A percentile compares a stretch with the other conserved stretches of the same genome.
phyloP scores from a whole-genome alignment of 1,140 invertebrate species.

The Pararge aegeria region DNA sequence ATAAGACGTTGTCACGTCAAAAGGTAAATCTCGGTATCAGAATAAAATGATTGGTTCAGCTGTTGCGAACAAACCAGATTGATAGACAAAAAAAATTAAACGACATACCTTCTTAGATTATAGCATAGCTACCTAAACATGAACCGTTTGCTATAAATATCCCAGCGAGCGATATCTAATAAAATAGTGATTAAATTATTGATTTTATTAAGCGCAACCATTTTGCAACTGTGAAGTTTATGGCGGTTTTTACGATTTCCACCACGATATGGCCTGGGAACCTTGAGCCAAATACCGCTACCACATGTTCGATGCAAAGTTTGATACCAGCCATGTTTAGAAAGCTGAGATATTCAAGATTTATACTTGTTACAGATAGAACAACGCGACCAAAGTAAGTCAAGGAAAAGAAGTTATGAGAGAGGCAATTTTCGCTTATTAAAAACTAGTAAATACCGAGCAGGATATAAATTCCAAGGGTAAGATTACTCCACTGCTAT shows the following conservation, averaged over 20 bases:
- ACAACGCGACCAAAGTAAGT: neutral
- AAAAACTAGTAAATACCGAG: too few species aligned
- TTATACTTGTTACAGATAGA: neutral
- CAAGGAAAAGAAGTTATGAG: too few species aligned
- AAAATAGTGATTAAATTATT: neutral
- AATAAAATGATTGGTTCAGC: too few species aligned
- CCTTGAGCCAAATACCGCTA: conserved; percentile 21
- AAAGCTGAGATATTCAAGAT: neutral
- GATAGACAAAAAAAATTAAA: too few species aligned
- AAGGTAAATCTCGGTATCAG: too few species aligned
- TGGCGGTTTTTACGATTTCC: conserved; percentile 7
- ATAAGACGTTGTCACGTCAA: too few species aligned
- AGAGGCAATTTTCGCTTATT: too few species aligned
- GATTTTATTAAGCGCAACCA: neutral
- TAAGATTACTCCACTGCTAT: too few species aligned
- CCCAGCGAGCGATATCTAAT: neutral
- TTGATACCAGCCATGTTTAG: neutral
- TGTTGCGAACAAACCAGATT: too few species aligned
- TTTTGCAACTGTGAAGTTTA: neutral
- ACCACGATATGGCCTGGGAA: conserved; percentile 8
- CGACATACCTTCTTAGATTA: too few species aligned
- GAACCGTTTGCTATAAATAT: neutral
- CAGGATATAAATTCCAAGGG: too few species aligned
- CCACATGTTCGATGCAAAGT: conserved; percentile 15
- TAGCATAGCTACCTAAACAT: too few species aligned